These are phyloP conservation scores for western clawed frog (Xenopus tropicalis) DNA, from an alignment of 2,113 vertebrate species.

Conservation along the genomic window UCB_Xtro_10.0 CM004445.2:145910001-145910500, in stretches of 20 bases:
- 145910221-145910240: background rate
- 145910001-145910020: constrained; percentile 35
- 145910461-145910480: no score
- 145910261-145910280: background rate
- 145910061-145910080: constrained; percentile 34
- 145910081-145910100: constrained; percentile 26
- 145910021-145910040: constrained; percentile 39
- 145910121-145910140: constrained; percentile 9
- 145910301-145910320: no score
- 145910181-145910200: background rate
- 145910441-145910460: no score
- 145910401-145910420: no score
- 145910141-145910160: background rate
- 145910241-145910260: background rate
- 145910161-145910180: background rate
- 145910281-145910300: no score
- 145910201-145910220: constrained; percentile 1
- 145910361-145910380: no score
- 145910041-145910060: constrained; percentile 44
- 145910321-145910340: no score
- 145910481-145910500: no score
- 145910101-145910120: constrained; percentile 2
- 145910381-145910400: no score
- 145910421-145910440: no score
- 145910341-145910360: no score